A percentile compares a stretch with the other conserved stretches of the same genome.
Conservation (phyloP, 2,888 invertebrate genomes). For the Pristionchus mayeri region DNA sequence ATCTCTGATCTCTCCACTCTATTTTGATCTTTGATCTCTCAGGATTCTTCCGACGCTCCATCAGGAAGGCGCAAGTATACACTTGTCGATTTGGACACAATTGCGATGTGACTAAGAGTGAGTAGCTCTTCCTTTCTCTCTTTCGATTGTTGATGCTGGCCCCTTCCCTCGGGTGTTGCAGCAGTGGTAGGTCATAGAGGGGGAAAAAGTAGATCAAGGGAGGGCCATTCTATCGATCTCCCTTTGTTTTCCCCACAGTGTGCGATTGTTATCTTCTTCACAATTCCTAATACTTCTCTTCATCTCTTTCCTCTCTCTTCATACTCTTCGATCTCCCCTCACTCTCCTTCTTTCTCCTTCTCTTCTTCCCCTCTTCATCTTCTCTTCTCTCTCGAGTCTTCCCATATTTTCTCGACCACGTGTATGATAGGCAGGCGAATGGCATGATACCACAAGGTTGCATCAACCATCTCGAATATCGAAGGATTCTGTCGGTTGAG, state of each 20-base stretch:
- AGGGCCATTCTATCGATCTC: background rate
- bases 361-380: background rate
- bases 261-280: constrained; percentile 39
- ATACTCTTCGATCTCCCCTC: no score
- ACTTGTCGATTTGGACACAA: constrained; percentile 71
- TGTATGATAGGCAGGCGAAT: background rate
- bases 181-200: background rate
- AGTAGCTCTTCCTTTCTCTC: constrained; percentile 48
- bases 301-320: background rate
- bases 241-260: background rate
- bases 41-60: constrained; percentile 75
- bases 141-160: background rate
- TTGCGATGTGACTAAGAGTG: constrained; percentile 75
- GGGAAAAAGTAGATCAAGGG: background rate
- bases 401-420: background rate
- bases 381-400: background rate
- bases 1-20: background rate
- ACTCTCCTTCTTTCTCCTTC: background rate
- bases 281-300: constrained; percentile 36
- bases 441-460: background rate
- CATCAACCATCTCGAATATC: background rate
- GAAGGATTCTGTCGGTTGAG: background rate
- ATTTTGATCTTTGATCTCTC: constrained; percentile 48
- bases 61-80: constrained; percentile 74
- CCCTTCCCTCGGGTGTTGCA: constrained; percentile 12